These are phyloP conservation scores for Motacilla tschutschensis DNA, from an alignment of 2,113 vertebrate species.

Conservation along the genomic window DNA sequence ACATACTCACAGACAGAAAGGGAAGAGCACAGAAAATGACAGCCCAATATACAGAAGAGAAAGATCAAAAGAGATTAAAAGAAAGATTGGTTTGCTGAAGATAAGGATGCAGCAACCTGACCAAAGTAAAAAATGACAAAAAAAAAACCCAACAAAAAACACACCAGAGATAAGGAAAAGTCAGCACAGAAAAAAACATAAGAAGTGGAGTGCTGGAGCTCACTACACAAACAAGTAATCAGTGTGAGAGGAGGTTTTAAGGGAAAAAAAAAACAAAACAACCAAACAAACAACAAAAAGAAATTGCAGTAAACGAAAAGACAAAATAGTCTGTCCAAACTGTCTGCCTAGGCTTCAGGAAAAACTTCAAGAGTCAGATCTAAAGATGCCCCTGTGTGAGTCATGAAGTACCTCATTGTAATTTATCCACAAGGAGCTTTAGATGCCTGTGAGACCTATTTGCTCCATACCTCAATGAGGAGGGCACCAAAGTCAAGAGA, in stretches of 20 bases:
- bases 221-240: background rate
- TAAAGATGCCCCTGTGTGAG: background rate
- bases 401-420: background rate
- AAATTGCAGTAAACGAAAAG: background rate
- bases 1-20: background rate
- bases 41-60: background rate
- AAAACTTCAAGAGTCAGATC: background rate
- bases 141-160: background rate
- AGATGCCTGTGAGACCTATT: background rate
- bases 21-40: background rate
- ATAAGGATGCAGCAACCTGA: slow-evolving; percentile 3
- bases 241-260: background rate
- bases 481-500: background rate
- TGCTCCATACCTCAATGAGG: background rate
- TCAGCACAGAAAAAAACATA: background rate
- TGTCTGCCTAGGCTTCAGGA: background rate
- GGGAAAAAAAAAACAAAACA: background rate
- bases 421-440: background rate
- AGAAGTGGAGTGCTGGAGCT: background rate
- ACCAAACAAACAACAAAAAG: background rate
- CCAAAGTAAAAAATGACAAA: slow-evolving; percentile 1
- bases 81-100: slow-evolving; percentile 8
- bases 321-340: background rate
- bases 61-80: slow-evolving; percentile 30
- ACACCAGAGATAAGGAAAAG: background rate